These are phyloP conservation scores for Orchestes rusci DNA, from an alignment of 2,888 invertebrate genomes.

Conservation along the genomic window DNA sequence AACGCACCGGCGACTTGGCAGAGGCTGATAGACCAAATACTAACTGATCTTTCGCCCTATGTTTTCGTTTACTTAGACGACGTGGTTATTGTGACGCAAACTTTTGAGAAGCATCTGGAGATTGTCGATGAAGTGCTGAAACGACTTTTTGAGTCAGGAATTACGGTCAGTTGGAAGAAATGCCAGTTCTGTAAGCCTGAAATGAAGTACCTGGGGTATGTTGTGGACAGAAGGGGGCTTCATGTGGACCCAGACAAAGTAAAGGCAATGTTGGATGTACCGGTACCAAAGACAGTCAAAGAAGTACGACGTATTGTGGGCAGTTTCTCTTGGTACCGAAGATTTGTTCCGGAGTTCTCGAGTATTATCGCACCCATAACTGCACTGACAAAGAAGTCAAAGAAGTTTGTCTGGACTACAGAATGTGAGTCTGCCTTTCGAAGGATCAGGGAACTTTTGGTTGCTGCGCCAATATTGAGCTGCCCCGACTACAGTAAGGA, in stretches of 20 bases:
- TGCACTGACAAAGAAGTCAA: slow-evolving; percentile 11
- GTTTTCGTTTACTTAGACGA: slow-evolving; percentile 4
- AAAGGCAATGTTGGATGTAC: too few relatives aligned
- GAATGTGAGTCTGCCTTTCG: slow-evolving; percentile 7
- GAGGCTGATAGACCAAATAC: too few relatives aligned
- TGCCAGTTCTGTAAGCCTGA: too few relatives aligned
- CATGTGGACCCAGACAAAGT: too few relatives aligned
- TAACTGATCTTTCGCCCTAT: neutral
- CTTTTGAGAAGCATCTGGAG: slow-evolving; percentile 5
- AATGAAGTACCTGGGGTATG: too few relatives aligned
- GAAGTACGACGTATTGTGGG: too few relatives aligned
- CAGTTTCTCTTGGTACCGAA: too few relatives aligned
- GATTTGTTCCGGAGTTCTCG: slow-evolving; percentile 18
- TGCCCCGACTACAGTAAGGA: too few relatives aligned
- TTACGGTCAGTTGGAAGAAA: slow-evolving; percentile 11
- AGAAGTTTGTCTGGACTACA: slow-evolving; percentile 11
- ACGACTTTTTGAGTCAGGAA: neutral
- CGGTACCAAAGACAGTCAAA: slow-evolving; percentile 10
- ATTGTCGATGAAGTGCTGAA: slow-evolving; percentile 6
- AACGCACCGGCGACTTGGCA: too few relatives aligned
- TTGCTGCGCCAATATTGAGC: too few relatives aligned
- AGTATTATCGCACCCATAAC: slow-evolving; percentile 12
- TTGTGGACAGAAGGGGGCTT: slow-evolving; percentile 15
- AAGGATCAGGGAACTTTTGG: slow-evolving; percentile 8
- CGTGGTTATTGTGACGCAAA: neutral